phyloP scores from a whole-genome alignment of 2,113 vertebrate genomes.

The Columbina picui region DNA sequence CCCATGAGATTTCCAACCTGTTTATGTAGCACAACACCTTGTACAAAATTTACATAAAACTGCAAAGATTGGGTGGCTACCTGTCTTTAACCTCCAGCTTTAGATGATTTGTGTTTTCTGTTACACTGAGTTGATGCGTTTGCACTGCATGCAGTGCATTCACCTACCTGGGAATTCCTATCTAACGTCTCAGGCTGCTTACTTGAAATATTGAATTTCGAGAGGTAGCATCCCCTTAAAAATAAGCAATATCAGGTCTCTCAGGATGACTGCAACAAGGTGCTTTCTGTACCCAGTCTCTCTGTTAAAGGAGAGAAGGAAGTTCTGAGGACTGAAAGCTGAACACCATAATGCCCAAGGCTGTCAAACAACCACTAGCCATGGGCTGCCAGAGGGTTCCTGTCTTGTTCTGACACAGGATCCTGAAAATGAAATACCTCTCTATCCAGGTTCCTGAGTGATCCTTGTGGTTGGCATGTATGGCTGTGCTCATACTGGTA shows the following conservation, averaged over 20 bases:
- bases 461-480: background rate
- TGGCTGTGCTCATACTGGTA: background rate
- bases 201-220: background rate
- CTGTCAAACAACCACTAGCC: background rate
- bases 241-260: background rate
- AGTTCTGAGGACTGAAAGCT: background rate
- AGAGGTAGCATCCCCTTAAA: background rate
- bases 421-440: background rate
- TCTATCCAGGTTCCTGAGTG: background rate
- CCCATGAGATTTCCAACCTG: background rate
- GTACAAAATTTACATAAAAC: background rate
- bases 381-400: background rate
- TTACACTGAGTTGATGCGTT: background rate
- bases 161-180: background rate
- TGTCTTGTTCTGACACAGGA: background rate
- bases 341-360: background rate
- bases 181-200: background rate
- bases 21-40: background rate
- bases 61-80: background rate
- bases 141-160: background rate
- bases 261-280: background rate
- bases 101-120: background rate
- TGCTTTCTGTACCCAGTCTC: background rate
- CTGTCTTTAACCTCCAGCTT: background rate
- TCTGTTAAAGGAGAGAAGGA: background rate